phyloP scores from a whole-genome alignment of 23 tunicate genomes.

The Trididemnum nubilum region DNA sequence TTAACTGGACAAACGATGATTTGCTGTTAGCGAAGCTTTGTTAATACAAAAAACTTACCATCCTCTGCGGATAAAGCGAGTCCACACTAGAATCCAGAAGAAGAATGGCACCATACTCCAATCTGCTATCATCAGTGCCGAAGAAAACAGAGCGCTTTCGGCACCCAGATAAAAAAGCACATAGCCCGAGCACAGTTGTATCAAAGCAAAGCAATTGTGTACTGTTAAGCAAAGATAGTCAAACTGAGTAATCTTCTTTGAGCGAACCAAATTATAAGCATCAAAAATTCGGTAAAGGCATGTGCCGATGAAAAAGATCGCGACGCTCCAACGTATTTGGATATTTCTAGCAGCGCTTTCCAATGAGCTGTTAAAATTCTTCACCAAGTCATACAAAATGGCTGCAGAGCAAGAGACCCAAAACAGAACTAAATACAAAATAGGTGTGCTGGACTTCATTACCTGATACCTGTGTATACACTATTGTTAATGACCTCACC shows the following conservation, averaged over 20 bases:
- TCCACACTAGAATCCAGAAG: slow-evolving; percentile 70
- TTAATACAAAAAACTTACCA: too few species aligned
- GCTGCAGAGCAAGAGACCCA: slow-evolving; percentile 1
- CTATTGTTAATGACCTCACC: too few species aligned
- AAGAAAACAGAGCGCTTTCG: neutral
- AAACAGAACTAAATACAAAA: slow-evolving; percentile 20
- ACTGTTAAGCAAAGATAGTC: slow-evolving; percentile 58
- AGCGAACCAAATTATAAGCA: slow-evolving; percentile 9
- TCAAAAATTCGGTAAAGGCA: slow-evolving; percentile 36
- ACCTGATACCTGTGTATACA: too few species aligned
- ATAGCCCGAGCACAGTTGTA: slow-evolving; percentile 36
- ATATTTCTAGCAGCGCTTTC: neutral
- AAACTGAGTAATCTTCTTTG: slow-evolving; percentile 52
- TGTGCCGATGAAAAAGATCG: slow-evolving; percentile 30
- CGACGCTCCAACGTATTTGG: neutral
- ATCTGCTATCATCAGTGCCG: slow-evolving; percentile 22
- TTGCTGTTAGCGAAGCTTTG: too few species aligned
- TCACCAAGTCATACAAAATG: slow-evolving; percentile 13
- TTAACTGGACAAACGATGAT: too few species aligned
- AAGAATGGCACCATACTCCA: slow-evolving; percentile 73
- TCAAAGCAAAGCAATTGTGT: slow-evolving; percentile 43
- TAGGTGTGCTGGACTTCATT: neutral
- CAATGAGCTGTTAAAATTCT: neutral
- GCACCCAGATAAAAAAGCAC: neutral
- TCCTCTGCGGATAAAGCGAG: slow-evolving; percentile 78